Percentiles rank a stretch among this genome's conserved stretches.
Conservation (phyloP, 2,797 vertebrate species). For the Catamblyrhynchus diadema region DNA sequence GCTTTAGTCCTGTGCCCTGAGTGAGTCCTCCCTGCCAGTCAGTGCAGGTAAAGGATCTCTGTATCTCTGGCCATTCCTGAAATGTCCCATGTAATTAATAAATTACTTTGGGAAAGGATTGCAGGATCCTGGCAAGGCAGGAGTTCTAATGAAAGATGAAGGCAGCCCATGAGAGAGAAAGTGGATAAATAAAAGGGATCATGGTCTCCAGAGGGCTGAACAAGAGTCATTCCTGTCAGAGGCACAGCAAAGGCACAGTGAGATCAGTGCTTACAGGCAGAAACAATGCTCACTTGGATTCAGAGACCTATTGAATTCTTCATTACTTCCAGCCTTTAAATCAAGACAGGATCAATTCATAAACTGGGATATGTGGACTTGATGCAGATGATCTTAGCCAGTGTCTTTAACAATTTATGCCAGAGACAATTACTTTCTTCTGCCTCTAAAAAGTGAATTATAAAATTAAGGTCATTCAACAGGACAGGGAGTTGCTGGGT, state of each 20-base stretch:
- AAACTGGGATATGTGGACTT: background rate
- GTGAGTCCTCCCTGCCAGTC: background rate
- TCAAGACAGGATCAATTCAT: background rate
- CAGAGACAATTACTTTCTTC: background rate
- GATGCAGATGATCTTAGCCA: background rate
- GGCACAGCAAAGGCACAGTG: background rate
- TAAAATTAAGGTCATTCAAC: background rate
- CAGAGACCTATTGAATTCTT: conserved; percentile 4
- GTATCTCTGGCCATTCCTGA: background rate
- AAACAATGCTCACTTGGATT: background rate
- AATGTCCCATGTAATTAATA: background rate
- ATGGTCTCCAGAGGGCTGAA: background rate
- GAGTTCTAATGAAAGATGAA: background rate
- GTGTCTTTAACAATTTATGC: background rate
- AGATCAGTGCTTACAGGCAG: background rate
- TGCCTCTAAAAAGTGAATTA: background rate
- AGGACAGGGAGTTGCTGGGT: accelerated
- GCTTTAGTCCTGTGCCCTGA: background rate
- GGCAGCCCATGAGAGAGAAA: background rate
- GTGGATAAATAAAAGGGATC: background rate
- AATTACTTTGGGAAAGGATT: background rate
- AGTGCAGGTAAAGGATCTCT: background rate
- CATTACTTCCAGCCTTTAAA: background rate
- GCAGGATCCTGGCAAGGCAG: background rate
- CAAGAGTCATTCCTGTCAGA: background rate